Evolutionary conservation across 1,140 invertebrate genomes (phyloP), one percentile per base, ranked within the genome.

Genomic region (Lerema accius): DNA sequence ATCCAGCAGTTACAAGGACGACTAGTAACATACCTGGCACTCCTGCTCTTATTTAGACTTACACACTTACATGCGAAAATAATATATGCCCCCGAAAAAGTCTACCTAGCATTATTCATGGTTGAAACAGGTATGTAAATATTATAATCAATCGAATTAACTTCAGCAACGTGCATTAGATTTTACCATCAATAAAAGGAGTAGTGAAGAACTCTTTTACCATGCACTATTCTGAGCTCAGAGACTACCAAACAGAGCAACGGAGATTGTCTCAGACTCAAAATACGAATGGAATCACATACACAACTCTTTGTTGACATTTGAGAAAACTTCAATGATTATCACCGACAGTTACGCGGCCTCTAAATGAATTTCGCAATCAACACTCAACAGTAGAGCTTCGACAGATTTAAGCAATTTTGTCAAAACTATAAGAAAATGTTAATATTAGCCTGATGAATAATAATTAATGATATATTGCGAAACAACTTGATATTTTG

Each of bases 1-100:
- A 69, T 69, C n/a, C n/a, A n/a, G 62, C 49, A 46, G 42, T 56
- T 50, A 61, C 76, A 84, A 84, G 80, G 81, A 81, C 81, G 56
- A 66, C 74, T 46, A 65, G 72, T 73, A 75, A 23, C 2, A 23
- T 23, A 70, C 32, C n/a, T 46, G 48, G 64, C 63, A 65, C 68
- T 59, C 72, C 67, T 69, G 48, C 62, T 23, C n/a, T n/a, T n/a
- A n/a, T n/a, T n/a, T n/a, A n/a, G n/a, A n/a, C n/a, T n/a, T 23
- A 40, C 32, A 63, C 55, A 60, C 55, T 67, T 69, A n/a, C n/a
- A n/a, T n/a, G n/a, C n/a, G n/a, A n/a, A 67, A 67, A 66, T 61
- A 71, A 60, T 61, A 60, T 60, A 67, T 58, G 58, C 46, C 23
- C 23, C 23, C 6, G 23, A 32, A 14, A 59, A 46, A 42, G 40